These are phyloP conservation scores for Thunnus maccoyii DNA, from an alignment of 2,113 vertebrate genomes.

Conservation along the genomic window DNA sequence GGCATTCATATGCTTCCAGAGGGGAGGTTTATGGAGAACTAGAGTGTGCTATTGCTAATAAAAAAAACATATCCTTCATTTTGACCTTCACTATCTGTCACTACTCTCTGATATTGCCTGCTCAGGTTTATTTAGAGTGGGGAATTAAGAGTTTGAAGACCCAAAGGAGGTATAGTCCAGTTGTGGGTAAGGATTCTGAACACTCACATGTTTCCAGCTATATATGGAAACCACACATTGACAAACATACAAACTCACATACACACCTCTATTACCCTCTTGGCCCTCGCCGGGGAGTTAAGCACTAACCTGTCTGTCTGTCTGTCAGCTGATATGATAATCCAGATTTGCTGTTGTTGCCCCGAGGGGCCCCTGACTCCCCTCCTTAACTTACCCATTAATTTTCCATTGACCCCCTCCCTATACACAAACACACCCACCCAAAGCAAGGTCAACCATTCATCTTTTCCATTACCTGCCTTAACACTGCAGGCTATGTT, in stretches of 20 bases:
- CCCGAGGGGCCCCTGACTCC: not conserved
- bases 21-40: constrained; percentile 11
- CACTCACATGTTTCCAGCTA: constrained; percentile 19
- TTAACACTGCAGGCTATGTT: constrained; percentile 11
- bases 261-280: constrained; percentile 43
- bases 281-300: constrained; percentile 11
- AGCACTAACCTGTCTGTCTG: constrained; percentile 44
- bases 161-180: not conserved
- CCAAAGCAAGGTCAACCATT: constrained; percentile 38
- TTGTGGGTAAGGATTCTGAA: constrained; percentile 5
- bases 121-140: constrained; percentile 34
- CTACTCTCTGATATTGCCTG: constrained; percentile 15
- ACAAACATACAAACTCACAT: constrained; percentile 28
- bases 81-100: constrained; percentile 27
- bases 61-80: constrained; percentile 18
- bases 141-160: constrained; percentile 21
- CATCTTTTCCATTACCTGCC: constrained; percentile 16
- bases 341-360: constrained; percentile 32
- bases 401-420: not conserved
- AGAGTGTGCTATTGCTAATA: not conserved
- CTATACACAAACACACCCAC: constrained; percentile 3
- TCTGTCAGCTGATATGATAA: constrained; percentile 54
- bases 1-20: not conserved
- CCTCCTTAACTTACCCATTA: constrained; percentile 27
- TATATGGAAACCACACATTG: constrained; percentile 1